Base-by-base conservation (phyloP, 1,140 invertebrate species). In the Dendroctonus valens region DNA sequence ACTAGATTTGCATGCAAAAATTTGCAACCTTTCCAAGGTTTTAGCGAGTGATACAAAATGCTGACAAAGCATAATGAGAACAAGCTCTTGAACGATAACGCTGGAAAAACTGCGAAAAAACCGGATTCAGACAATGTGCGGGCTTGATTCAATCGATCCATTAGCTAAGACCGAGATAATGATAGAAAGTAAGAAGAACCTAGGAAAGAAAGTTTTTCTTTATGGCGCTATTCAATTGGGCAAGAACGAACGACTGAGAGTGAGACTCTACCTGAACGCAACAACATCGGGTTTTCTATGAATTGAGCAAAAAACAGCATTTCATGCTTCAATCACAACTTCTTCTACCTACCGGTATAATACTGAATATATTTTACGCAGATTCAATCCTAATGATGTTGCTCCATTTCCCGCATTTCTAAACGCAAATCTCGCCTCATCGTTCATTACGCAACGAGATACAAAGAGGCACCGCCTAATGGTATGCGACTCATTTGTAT, bases 91-190 rank as follows among this genome's bases (percentile, higher is more conserved):
- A 46, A 46, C 12, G 42, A 11, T 9, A 46, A 46, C 8, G 42
- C 8, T 2, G 12, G 12, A 46, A 54, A 63, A 54, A 49, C 12
- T 37, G 37, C 8, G 8, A 41, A 48, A 50, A 50, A 52, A 61
- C 58, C 38, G 42, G 39, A 42, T 9, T 8, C 46, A 7, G 12
- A 51, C 50, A 63, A 60, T 60, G 58, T 5, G 53, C n/a, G 1
- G 40, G 60, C 15, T 26, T 46, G 60, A 63, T 63, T 63, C 42
- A 54, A 63, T 63, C 60, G 54, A 53, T 54, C 11, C 11, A 63
- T 63, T 63, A 54, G 41, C 41, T 53, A 63, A 63, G 50, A 52
- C n/a, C 50, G 40, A 51, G 46, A 61, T 61, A 50, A 40, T 37
- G 44, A n/a, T 51, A 12, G 48, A 44, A 44, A 63, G 60, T 54